Conservation (phyloP, 2,113 vertebrate species). For the Stigmatopora argus region DNA sequence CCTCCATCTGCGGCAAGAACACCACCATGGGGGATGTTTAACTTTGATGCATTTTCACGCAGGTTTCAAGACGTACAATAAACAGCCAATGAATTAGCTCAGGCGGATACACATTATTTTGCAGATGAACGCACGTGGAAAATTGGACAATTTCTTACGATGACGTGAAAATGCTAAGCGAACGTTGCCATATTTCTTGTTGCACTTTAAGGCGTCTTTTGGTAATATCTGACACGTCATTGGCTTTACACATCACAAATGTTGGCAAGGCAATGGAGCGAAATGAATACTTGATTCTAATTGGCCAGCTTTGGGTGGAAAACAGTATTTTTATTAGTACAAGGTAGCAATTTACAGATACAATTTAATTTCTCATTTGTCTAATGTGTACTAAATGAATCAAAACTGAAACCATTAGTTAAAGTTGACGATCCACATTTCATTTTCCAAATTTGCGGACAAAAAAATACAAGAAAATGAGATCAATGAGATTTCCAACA, state of each 20-base stretch:
- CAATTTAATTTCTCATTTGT: background rate
- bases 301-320: constrained; percentile 33
- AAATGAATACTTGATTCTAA: constrained; percentile 24
- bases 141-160: too few relatives aligned
- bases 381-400: background rate
- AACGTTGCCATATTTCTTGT: background rate
- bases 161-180: background rate
- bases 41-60: constrained; percentile 55
- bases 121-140: background rate
- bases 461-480: too few relatives aligned
- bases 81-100: constrained; percentile 35
- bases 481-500: too few relatives aligned
- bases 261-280: background rate
- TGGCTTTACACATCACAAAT: background rate
- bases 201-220: background rate
- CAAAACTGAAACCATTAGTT: too few relatives aligned
- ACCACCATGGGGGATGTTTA: constrained; percentile 48
- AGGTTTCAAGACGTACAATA: constrained; percentile 52
- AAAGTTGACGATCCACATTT: too few relatives aligned
- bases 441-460: too few relatives aligned
- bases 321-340: background rate
- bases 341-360: background rate
- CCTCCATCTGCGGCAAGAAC: constrained; percentile 52
- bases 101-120: constrained; percentile 27
- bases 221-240: background rate